Evolutionary conservation across 2,888 invertebrate genomes (phyloP), one percentile per base, ranked within the genome.

Genomic region (Spisula subtruncata): DNA sequence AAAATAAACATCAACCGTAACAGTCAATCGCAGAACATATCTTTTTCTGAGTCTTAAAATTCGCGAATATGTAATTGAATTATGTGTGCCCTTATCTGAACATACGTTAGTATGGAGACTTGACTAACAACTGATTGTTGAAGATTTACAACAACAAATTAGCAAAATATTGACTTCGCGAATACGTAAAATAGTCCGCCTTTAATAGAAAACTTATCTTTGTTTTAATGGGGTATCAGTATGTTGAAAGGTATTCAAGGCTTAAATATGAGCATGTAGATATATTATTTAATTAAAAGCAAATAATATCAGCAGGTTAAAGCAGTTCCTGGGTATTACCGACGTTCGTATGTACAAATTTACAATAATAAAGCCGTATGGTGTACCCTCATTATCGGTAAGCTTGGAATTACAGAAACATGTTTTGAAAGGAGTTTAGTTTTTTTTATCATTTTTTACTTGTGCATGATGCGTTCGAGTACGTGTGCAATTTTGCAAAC

Each of bases 271-370:
- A 35, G 75, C 4, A 18, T 18, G 16, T 18, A 75, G 35, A 75
- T 29, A 14, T 32, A 32, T 75, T 25, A 75, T 35, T 35, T 25
- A 75, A 75, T 75, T 75, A 75, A 75, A 32, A 75, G 16, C 75
- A 75, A 35, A 75, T 75, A 35, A 35, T 32, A 32, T 32, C 75
- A 75, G 75, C 75, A 75, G 32, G 75, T 75, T 75, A 12, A 32
- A 32, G 1, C 6, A 75, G 32, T 35, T 75, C 18, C 16, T 75
- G 29, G n/a, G 14, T 71, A 71, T 29, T 10, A 71, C 29, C 14
- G n/a, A 32, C 29, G 14, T n/a, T 71, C 18, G 32, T 16, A 35
- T 12, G 51, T 16, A 12, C 51, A 51, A 12, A 51, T 51, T 41
- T 51, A 51, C 16, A 51, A 16, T 51, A 16, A 12, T 16, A 51